These are phyloP conservation scores for Cyprinus carpio DNA, from an alignment of 2,113 vertebrate species.

Conservation along the genomic window DNA sequence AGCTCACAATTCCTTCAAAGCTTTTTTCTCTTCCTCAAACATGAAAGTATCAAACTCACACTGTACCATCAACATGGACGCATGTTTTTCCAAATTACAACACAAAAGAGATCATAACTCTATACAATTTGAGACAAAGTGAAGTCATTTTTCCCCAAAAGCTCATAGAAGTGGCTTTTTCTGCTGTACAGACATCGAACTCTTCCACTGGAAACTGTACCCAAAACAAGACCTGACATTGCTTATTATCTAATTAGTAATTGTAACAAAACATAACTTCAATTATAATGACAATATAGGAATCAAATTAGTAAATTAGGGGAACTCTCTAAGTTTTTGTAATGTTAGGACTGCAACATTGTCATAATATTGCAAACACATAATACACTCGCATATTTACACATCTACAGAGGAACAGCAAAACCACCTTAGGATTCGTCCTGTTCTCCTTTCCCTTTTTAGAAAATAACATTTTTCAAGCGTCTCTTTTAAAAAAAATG, in stretches of 20 bases:
- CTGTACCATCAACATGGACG: neutral
- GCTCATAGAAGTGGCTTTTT: neutral
- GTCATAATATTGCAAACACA: constrained; percentile 11
- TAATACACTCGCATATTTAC: constrained; percentile 46
- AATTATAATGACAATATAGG: neutral
- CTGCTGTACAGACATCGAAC: constrained; percentile 22
- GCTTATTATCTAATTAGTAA: constrained; percentile 19
- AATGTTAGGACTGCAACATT: constrained; percentile 35
- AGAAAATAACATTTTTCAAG: constrained; percentile 71
- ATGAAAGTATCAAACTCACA: constrained; percentile 17
- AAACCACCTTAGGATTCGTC: constrained; percentile 64
- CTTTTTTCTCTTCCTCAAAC: constrained; percentile 6
- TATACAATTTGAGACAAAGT: constrained; percentile 18
- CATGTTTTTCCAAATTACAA: constrained; percentile 14
- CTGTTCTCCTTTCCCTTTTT: constrained; percentile 36
- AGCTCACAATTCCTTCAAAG: neutral
- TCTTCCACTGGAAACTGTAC: constrained; percentile 2
- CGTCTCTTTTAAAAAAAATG: constrained; percentile 70
- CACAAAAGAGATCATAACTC: constrained; percentile 5
- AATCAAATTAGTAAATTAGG: too few relatives aligned
- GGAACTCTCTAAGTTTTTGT: neutral
- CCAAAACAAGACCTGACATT: constrained; percentile 26
- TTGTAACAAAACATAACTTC: neutral
- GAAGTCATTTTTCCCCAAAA: neutral
- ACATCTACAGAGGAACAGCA: constrained; percentile 39